Percentiles rank a stretch among this genome's conserved stretches.
phyloP scores from a whole-genome alignment of 2,797 vertebrate species.

The Gallinago nigripennis region DNA sequence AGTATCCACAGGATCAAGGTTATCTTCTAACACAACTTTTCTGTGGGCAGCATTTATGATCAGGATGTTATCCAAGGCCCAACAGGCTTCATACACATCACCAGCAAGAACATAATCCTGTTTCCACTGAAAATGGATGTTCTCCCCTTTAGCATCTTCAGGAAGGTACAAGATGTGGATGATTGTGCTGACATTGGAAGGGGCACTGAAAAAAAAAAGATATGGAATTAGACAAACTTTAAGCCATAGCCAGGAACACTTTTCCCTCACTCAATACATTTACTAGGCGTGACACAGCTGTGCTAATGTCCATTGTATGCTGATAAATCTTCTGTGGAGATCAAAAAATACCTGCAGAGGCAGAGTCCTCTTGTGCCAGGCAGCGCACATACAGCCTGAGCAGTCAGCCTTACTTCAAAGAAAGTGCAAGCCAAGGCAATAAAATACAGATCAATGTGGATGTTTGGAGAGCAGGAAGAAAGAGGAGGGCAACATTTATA shows the following conservation, averaged over 20 bases:
- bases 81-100: slow-evolving; percentile 95
- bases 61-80: slow-evolving; percentile 94
- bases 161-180: slow-evolving; percentile 93
- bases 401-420: neutral
- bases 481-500: neutral
- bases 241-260: neutral
- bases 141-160: slow-evolving; percentile 82
- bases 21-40: slow-evolving; percentile 91
- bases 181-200: slow-evolving; percentile 91
- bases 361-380: neutral
- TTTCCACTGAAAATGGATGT: slow-evolving; percentile 89
- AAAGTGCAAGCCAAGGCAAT: neutral
- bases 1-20: slow-evolving; percentile 92
- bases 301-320: neutral
- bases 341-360: neutral
- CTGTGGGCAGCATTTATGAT: slow-evolving; percentile 91
- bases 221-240: neutral
- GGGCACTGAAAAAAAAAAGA: slow-evolving; percentile 80
- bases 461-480: neutral
- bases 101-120: slow-evolving; percentile 85
- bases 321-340: neutral
- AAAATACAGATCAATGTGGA: neutral
- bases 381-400: neutral
- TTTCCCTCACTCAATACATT: neutral
- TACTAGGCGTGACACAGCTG: neutral